phyloP scores from a whole-genome alignment of 2,797 vertebrate genomes.

The Alosa sapidissima region DNA sequence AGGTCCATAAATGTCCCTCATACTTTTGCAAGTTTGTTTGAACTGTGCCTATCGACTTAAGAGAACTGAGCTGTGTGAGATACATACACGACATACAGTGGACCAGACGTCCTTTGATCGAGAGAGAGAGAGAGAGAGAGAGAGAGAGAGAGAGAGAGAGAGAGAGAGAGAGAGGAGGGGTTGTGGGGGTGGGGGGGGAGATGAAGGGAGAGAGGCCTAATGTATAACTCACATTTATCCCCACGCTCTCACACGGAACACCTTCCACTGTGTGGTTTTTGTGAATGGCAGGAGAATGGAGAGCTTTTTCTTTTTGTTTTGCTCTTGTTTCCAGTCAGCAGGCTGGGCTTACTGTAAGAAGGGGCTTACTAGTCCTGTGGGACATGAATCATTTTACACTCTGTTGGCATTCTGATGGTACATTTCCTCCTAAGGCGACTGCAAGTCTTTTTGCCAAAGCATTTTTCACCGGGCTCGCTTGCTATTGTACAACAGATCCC shows the following conservation, averaged over 20 bases:
- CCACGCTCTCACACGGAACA: not conserved
- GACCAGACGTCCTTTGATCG: not conserved
- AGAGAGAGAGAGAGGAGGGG: not conserved
- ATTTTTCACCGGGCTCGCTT: not conserved
- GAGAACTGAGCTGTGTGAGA: not conserved
- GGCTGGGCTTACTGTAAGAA: slow-evolving; percentile 12
- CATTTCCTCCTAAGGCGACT: slow-evolving; percentile 60
- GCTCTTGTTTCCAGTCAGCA: slow-evolving; percentile 11
- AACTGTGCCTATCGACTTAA: not conserved
- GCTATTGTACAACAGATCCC: not conserved
- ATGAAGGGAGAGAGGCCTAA: not conserved
- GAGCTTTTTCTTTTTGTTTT: not conserved
- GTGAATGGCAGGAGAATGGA: slow-evolving; percentile 3
- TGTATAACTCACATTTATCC: slow-evolving; percentile 7
- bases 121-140: not conserved
- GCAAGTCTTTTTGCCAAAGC: not conserved
- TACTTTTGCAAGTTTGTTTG: not conserved
- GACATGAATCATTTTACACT: slow-evolving; percentile 25
- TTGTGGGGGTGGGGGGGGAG: not conserved
- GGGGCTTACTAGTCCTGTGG: slow-evolving; percentile 17
- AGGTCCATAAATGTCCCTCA: not conserved
- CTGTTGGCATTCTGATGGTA: slow-evolving; percentile 55
- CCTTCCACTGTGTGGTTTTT: not conserved
- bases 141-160: not conserved
- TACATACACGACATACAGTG: not conserved